phyloP scores from a whole-genome alignment of 2,797 vertebrate species.

The Muraenolepis orangiensis region DNA sequence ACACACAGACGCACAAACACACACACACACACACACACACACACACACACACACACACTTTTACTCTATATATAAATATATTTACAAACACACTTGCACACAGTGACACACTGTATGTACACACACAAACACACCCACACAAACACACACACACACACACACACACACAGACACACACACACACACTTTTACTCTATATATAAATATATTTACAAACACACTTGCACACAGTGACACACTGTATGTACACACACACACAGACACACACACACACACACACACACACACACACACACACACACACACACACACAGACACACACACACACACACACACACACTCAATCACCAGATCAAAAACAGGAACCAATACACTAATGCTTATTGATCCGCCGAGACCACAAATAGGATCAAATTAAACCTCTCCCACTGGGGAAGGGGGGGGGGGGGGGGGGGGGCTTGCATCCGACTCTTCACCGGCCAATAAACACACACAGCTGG shows the following conservation, averaged over 20 bases:
- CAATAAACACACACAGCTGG: conserved; percentile 6
- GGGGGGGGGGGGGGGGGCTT: background rate
- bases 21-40: background rate
- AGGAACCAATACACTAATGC: conserved; percentile 34
- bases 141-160: background rate
- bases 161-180: background rate
- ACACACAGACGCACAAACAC: background rate
- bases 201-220: too few relatives aligned
- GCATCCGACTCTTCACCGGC: background rate
- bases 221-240: background rate
- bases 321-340: conserved; percentile 10
- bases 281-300: background rate
- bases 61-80: too few relatives aligned
- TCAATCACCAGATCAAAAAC: conserved; percentile 22
- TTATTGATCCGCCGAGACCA: conserved; percentile 34
- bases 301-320: background rate
- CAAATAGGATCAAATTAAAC: conserved; percentile 24
- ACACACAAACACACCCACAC: too few relatives aligned
- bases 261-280: conserved; percentile 4
- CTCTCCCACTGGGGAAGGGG: conserved; percentile 3
- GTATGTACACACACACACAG: background rate
- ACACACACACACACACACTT: background rate
- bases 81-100: too few relatives aligned
- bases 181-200: background rate
- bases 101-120: too few relatives aligned